Evolutionary conservation across 2,797 vertebrate genomes (phyloP), one percentile per base, ranked within the genome.

Genomic region (Muscicapa striata): DNA sequence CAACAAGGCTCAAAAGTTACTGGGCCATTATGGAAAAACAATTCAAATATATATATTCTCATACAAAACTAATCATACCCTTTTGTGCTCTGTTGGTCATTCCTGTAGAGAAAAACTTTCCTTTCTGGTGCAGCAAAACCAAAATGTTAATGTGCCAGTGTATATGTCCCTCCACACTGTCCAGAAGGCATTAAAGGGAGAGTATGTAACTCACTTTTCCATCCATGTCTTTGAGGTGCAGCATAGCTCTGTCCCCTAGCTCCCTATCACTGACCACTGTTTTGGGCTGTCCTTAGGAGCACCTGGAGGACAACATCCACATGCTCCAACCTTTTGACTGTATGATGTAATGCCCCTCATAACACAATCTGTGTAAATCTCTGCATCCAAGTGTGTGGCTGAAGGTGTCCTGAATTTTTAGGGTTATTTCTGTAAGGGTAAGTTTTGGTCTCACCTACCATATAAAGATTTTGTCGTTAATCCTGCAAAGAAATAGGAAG

Each of bases 251-350:
- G 5, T 52, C 17, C 5, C n/a, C 13, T 34, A 23, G 10, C 10
- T 84, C 70, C 67, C 29, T 36, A 5, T 24, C 11, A 74, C 15
- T 32, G 61, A 51, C 27, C 24, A 29, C 10, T 43, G n/a, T 40
- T 63, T 61, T 77, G n/a, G 32, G 21, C 22, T 77, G 13, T 24
- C 8, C 5, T 75, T 38, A 70, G 57, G 48, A 76, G 23, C 22
- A 61, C 15, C 15, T 34, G 12, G 11, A 11, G n/a, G 7, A 26
- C 8, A 12, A 34, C 29, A 66, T 27, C 27, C 16, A 46, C 4
- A 6, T 11, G 4, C 32, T 81, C 63, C n/a, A 61, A 10, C 1
- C 9, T 45, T 89, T 70, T 7, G 7, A 43, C 29, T 0, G 0
- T 21, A 45, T n/a, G 3, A 34, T 64, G 38, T 36, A 43, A 64